Evolutionary conservation across 2,888 invertebrate species (phyloP).

Genomic region (Clanis bilineata): DNA sequence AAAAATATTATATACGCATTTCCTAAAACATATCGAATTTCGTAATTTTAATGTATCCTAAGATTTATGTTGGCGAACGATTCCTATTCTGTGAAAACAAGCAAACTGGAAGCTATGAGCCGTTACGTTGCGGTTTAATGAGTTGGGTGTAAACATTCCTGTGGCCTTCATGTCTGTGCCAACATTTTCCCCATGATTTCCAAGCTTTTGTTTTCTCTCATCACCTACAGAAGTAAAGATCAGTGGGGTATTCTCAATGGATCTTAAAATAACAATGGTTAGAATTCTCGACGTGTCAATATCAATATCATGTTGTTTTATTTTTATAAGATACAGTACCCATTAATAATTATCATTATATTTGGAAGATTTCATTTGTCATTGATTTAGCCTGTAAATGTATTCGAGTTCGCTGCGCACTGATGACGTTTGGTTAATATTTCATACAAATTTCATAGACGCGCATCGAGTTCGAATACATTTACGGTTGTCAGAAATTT

Average conservation of each 20-base stretch:
- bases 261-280: slow-evolving; percentile 10
- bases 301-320: no score
- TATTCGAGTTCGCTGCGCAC: no score
- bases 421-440: no score
- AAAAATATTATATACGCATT: neutral
- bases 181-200: slow-evolving; percentile 57
- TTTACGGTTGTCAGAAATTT: no score
- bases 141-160: slow-evolving; percentile 41
- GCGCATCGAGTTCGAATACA: no score
- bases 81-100: slow-evolving; percentile 10
- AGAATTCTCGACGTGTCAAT: neutral
- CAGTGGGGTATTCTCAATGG: slow-evolving; percentile 33
- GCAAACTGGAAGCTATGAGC: neutral
- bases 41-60: neutral
- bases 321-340: no score
- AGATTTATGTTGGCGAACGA: slow-evolving; percentile 18
- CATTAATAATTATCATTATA: no score
- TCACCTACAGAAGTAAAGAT: slow-evolving; percentile 41
- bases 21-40: neutral
- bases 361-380: no score
- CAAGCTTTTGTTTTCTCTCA: slow-evolving; percentile 50
- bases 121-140: slow-evolving; percentile 25
- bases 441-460: no score
- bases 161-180: slow-evolving; percentile 57
- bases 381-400: no score